These are phyloP conservation scores for Melanophora roralis DNA, from an alignment of 2,888 invertebrate species.

Conservation along the genomic window DNA sequence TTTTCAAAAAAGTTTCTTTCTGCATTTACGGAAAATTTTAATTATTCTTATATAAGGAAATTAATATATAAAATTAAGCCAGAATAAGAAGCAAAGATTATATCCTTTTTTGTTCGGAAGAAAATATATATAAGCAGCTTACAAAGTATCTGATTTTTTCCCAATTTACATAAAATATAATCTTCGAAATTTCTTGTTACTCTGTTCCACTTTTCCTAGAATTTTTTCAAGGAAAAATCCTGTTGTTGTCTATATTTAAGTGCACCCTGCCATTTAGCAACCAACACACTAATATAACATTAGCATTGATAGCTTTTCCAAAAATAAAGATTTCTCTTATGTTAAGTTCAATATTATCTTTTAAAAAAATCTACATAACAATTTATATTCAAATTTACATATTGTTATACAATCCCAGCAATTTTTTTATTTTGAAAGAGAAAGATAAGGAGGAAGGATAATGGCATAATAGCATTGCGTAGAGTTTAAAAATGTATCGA, in stretches of 20 bases:
- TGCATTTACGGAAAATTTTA: too few species aligned
- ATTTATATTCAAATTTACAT: neutral
- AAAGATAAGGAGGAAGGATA: neutral
- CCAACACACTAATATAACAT: neutral
- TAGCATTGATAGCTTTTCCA: neutral
- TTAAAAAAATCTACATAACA: neutral
- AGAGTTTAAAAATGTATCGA: neutral
- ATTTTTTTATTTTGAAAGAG: constrained; percentile 15
- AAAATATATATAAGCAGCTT: too few species aligned
- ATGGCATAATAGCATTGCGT: neutral
- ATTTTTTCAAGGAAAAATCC: constrained; percentile 11
- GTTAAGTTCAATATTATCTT: neutral
- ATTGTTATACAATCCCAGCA: neutral
- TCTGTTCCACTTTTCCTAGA: neutral
- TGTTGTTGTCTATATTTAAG: neutral
- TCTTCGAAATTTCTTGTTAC: neutral
- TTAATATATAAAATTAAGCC: too few species aligned
- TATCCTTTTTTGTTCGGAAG: too few species aligned
- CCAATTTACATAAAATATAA: neutral
- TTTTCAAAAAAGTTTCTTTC: too few species aligned
- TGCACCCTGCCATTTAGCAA: too few species aligned
- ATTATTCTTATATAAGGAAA: too few species aligned
- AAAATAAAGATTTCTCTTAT: neutral
- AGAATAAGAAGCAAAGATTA: too few species aligned
- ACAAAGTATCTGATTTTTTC: neutral